These are phyloP conservation scores for Pelochelys cantorii DNA, from an alignment of 2,797 vertebrate genomes.

Conservation along the genomic window DNA sequence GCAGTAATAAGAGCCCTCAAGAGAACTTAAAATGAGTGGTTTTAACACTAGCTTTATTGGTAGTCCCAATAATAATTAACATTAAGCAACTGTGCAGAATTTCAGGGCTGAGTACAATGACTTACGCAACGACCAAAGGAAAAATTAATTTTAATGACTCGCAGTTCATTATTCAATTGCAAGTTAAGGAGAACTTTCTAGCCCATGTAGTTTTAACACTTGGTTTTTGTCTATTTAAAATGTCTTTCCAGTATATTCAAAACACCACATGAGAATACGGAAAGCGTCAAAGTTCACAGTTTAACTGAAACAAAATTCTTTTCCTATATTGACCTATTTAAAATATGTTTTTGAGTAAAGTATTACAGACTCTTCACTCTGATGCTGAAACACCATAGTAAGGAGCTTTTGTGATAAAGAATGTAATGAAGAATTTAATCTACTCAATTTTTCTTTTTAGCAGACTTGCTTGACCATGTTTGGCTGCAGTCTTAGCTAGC, in stretches of 20 bases:
- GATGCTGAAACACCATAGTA: background rate
- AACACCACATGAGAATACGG: background rate
- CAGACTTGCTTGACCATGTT: too few species aligned
- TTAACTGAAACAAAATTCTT: background rate
- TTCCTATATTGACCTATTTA: background rate
- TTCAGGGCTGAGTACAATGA: background rate
- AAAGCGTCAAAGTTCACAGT: background rate
- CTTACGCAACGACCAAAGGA: background rate
- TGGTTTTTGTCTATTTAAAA: background rate
- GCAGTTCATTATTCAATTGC: background rate
- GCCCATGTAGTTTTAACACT: background rate
- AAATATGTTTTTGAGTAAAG: background rate
- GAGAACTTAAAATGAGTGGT: background rate
- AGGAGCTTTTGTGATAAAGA: background rate
- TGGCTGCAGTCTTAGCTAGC: too few species aligned
- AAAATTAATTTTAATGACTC: background rate
- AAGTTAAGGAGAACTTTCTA: background rate
- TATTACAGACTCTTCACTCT: background rate
- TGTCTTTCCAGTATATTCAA: background rate
- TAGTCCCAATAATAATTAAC: background rate
- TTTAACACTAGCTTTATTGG: background rate
- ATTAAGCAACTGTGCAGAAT: background rate
- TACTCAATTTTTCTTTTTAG: background rate
- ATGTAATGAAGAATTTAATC: background rate
- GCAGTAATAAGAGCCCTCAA: background rate